These are phyloP conservation scores for Micrasema minimum DNA, from an alignment of 1,140 invertebrate species.

Conservation along the genomic window DNA sequence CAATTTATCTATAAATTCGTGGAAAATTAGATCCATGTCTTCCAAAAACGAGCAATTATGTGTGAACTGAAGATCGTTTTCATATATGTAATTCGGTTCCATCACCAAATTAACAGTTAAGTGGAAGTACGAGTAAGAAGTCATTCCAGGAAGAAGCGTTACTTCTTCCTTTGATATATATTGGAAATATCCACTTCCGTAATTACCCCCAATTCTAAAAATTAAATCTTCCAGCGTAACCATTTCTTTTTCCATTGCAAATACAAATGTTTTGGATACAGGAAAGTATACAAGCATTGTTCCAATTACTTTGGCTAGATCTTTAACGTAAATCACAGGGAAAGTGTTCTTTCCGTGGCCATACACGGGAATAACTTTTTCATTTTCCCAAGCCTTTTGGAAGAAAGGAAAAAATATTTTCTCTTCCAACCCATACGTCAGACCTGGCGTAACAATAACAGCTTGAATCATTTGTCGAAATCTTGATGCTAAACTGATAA, in stretches of 20 bases:
- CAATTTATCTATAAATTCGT: constrained; percentile 19
- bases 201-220: constrained; percentile 3
- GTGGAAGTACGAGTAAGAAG: background rate
- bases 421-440: constrained; percentile 18
- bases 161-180: constrained; percentile 18
- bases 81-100: constrained; percentile 6
- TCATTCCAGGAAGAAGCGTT: background rate
- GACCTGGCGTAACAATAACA: background rate
- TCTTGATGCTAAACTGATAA: constrained; percentile 6
- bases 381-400: constrained; percentile 21
- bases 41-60: constrained; percentile 16
- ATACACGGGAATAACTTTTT: constrained; percentile 8
- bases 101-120: constrained; percentile 6
- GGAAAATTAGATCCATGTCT: constrained; percentile 9
- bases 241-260: constrained; percentile 4
- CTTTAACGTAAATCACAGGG: constrained; percentile 29
- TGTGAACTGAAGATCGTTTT: constrained; percentile 2
- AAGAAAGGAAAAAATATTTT: constrained; percentile 14
- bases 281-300: background rate
- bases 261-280: background rate
- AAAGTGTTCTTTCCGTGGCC: constrained; percentile 12
- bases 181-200: constrained; percentile 12
- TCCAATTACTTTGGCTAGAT: constrained; percentile 7
- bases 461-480: constrained; percentile 4
- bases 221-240: constrained; percentile 10